Evolutionary conservation across 1,140 invertebrate species (phyloP), one percentile per base, ranked within the genome.

Genomic region (Leptinotarsa lineolata): DNA sequence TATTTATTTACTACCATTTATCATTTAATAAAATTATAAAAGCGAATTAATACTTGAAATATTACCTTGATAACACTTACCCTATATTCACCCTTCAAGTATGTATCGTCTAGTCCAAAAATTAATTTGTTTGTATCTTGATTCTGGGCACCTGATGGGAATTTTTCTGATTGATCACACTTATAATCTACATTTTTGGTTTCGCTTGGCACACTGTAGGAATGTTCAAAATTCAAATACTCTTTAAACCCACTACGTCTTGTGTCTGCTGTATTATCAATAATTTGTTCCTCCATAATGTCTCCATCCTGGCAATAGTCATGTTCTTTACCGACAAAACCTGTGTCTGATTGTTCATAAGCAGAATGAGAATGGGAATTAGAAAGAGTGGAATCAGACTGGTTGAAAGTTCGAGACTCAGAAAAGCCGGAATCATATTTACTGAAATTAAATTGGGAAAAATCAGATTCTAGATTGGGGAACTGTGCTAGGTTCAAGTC

Each of bases 251-350:
- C 15, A 58, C 22, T 59, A 44, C 58, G 63, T 18, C 58, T 18
- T 21, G 22, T 21, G 8, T 74, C 68, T 20, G 54, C 64, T 16
- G 71, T 48, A 21, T 74, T 59, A 45, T 74, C 66, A n/a, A 24
- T 30, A 18, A 73, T 45, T 45, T 73, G 13, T 16, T 65, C 48
- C 44, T 54, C 67, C 54, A 72, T 72, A 16, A 63, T 67, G 18
- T 72, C 72, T 58, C 68, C 70, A 13, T 72, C 79, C 13, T 64
- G 73, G 72, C 79, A 80, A 66, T 80, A 80, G 70, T 80, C 74
- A 71, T 80, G 79, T 61, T 80, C 79, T 39, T 70, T 71, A 72
- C 70, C 69, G 13, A 68, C 63, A 5, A 72, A 75, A n/a, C 60
- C 60, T 44, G 69, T 71, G 45, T 61, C 58, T 18, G 60, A 63